Conservation (phyloP, 2,113 vertebrate genomes). For the Rhea americana region DNA sequence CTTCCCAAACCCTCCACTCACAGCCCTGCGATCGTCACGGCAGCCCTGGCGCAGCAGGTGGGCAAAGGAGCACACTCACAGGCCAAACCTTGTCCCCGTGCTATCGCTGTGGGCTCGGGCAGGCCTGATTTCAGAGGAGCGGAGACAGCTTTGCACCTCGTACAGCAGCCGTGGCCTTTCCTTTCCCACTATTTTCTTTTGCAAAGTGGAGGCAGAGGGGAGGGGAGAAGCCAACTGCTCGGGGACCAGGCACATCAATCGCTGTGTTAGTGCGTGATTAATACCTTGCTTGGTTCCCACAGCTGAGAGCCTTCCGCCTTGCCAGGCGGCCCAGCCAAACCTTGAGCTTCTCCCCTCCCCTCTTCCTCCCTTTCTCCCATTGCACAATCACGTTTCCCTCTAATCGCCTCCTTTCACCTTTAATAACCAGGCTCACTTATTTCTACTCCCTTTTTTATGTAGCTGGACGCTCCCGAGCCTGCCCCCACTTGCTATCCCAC, state of each 20-base stretch:
- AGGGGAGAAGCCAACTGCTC: not conserved
- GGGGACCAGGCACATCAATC: not conserved
- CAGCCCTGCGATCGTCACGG: not conserved
- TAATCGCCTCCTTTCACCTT: slow-evolving; percentile 64
- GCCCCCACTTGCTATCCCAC: not conserved
- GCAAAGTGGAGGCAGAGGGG: not conserved
- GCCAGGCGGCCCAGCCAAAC: slow-evolving; percentile 43
- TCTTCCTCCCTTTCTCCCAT: not conserved
- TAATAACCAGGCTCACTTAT: slow-evolving; percentile 30
- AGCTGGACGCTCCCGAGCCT: not conserved
- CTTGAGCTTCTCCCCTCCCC: not conserved
- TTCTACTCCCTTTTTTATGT: not conserved
- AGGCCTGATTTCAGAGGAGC: no score
- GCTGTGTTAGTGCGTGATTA: slow-evolving; percentile 54
- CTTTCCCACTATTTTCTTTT: not conserved
- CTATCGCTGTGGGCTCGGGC: not conserved
- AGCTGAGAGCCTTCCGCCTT: slow-evolving; percentile 25
- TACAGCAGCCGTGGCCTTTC: no score
- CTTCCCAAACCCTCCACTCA: no score
- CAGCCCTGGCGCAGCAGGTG: not conserved
- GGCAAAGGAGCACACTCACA: not conserved
- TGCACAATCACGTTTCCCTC: not conserved
- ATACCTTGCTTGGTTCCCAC: not conserved
- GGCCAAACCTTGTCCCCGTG: not conserved
- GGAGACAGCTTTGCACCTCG: no score